phyloP scores from a whole-genome alignment of 2,888 invertebrate genomes.

The Andrena minutula region DNA sequence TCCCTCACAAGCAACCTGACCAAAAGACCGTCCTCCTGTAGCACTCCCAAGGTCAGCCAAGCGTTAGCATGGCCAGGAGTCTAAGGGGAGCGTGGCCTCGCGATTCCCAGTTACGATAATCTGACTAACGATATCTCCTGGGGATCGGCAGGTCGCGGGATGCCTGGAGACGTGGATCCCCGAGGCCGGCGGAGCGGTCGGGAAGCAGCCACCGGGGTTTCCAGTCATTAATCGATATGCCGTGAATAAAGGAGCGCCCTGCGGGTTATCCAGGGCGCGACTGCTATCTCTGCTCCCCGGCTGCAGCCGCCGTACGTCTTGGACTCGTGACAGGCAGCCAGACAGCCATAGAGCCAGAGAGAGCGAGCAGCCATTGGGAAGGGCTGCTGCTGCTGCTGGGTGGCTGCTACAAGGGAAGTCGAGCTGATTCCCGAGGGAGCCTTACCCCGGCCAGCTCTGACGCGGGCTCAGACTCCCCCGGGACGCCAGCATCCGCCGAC shows the following conservation, averaged over 20 bases:
- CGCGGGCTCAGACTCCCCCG: slow-evolving; percentile 82
- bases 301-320: slow-evolving; percentile 77
- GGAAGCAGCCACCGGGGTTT: slow-evolving; percentile 61
- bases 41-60: background rate
- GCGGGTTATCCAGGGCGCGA: slow-evolving; percentile 74
- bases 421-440: slow-evolving; percentile 73
- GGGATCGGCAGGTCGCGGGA: slow-evolving; percentile 40
- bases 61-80: slow-evolving; percentile 9
- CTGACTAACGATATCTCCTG: slow-evolving; percentile 57
- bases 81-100: background rate
- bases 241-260: slow-evolving; percentile 74
- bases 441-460: slow-evolving; percentile 80
- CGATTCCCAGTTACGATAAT: slow-evolving; percentile 54
- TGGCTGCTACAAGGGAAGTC: slow-evolving; percentile 65
- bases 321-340: slow-evolving; percentile 78
- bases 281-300: slow-evolving; percentile 73
- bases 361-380: slow-evolving; percentile 62
- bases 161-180: slow-evolving; percentile 39
- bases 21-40: background rate
- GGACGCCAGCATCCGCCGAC: slow-evolving; percentile 70
- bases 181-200: slow-evolving; percentile 20
- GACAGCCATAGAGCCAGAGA: slow-evolving; percentile 43
- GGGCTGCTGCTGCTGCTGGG: slow-evolving; percentile 46
- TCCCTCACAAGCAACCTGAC: too few species aligned
- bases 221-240: slow-evolving; percentile 79